phyloP scores from a whole-genome alignment of 2,113 vertebrate species.

The Emydocephalus ijimae region DNA sequence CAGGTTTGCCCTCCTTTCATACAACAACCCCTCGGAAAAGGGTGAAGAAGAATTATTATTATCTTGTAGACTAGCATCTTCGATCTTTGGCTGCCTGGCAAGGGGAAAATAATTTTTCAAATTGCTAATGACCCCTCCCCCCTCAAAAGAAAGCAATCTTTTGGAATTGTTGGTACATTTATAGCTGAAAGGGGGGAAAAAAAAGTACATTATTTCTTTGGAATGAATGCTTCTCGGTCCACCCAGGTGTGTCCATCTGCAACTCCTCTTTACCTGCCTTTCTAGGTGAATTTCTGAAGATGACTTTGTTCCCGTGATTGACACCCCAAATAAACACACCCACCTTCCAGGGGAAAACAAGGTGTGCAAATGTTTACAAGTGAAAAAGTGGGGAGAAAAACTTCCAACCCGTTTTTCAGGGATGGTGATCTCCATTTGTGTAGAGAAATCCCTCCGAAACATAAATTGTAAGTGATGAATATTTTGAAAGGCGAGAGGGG shows the following conservation, averaged over 20 bases:
- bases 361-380: background rate
- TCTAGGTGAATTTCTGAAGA: background rate
- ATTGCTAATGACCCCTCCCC: background rate
- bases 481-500: background rate
- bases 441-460: background rate
- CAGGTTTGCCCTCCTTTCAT: conserved; percentile 1
- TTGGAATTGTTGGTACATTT: background rate
- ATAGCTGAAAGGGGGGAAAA: too few relatives aligned
- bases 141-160: too few relatives aligned
- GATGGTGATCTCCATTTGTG: background rate
- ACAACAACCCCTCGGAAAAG: background rate
- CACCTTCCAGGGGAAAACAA: background rate
- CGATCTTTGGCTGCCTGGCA: background rate
- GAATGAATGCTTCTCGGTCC: background rate
- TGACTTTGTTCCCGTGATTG: background rate
- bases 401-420: background rate
- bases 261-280: background rate
- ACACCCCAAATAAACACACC: background rate
- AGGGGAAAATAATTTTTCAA: background rate
- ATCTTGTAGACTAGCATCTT: background rate
- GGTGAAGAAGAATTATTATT: too few relatives aligned
- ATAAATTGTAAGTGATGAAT: background rate
- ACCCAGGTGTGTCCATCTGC: background rate
- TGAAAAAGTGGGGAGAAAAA: background rate
- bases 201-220: background rate